Percentiles rank a stretch among this genome's conserved stretches.
Conservation (phyloP, 2,113 vertebrate species). For the Passer domesticus region DNA sequence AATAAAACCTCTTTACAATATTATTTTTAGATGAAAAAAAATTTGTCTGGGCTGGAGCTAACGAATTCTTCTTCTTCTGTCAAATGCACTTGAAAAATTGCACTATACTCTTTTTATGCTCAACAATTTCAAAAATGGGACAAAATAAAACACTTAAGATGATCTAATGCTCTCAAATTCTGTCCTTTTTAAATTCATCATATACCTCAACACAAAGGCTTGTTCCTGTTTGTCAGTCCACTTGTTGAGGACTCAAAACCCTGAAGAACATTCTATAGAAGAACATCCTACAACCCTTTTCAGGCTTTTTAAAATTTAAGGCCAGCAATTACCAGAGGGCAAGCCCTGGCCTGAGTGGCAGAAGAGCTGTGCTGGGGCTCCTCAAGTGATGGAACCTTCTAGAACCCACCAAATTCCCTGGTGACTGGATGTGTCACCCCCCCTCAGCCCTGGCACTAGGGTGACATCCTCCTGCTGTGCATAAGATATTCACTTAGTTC, state of each 20-base stretch:
- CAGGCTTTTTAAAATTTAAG: not conserved
- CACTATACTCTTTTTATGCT: not conserved
- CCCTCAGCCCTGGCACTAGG: not conserved
- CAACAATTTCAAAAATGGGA: not conserved
- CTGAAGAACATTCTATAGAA: not conserved
- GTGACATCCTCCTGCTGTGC: not conserved
- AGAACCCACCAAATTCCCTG: not conserved
- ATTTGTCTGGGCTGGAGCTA: conserved; percentile 5
- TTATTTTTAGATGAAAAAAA: conserved; percentile 30
- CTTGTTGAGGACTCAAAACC: not conserved
- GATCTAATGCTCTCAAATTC: not conserved
- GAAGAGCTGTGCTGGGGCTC: not conserved
- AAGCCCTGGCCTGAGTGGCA: not conserved
- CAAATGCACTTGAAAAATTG: conserved; percentile 24
- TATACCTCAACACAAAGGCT: not conserved
- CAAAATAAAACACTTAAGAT: not conserved
- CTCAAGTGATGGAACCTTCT: fast-evolving
- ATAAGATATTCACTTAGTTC: not conserved
- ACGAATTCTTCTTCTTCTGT: conserved; percentile 31
- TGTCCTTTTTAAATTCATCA: not conserved
- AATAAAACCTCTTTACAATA: conserved; percentile 31
- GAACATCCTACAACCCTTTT: not conserved
- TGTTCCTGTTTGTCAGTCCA: not conserved
- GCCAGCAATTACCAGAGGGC: not conserved
- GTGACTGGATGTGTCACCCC: not conserved